Percentiles rank a stretch among this genome's conserved stretches.
phyloP scores from a whole-genome alignment of 2,113 vertebrate species.

The Speoplatyrhinus poulsoni region DNA sequence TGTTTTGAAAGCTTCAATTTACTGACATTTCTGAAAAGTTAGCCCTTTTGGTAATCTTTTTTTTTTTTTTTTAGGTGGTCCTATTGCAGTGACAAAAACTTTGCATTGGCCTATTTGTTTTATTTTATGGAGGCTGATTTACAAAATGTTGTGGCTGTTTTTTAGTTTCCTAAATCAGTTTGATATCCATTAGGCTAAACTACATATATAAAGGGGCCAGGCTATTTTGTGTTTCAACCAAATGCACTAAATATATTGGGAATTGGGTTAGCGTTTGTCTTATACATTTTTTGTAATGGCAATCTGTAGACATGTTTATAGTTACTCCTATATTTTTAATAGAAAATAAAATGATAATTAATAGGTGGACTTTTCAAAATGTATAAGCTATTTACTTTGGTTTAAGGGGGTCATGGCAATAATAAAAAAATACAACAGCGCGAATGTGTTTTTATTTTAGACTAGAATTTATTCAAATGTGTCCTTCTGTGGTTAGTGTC shows the following conservation, averaged over 20 bases:
- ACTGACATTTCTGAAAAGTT: neutral
- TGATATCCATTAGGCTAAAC: neutral
- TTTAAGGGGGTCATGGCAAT: constrained; percentile 24
- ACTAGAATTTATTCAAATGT: neutral
- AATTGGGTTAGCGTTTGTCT: constrained; percentile 14
- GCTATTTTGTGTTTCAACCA: constrained; percentile 12
- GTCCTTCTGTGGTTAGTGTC: too few relatives aligned
- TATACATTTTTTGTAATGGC: constrained; percentile 40
- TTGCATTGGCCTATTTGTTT: constrained; percentile 39
- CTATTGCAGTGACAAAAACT: constrained; percentile 49
- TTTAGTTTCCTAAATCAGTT: neutral
- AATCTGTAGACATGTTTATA: constrained; percentile 57
- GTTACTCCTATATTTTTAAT: constrained; percentile 56
- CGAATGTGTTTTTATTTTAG: constrained; percentile 4
- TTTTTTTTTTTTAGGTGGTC: constrained; percentile 43
- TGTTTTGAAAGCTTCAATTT: neutral
- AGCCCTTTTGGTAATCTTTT: constrained; percentile 28
- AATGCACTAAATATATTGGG: constrained; percentile 18
- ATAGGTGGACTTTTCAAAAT: constrained; percentile 47
- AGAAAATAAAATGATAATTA: constrained; percentile 32
- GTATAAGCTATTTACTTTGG: constrained; percentile 30
- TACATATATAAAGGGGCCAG: neutral
- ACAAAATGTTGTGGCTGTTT: constrained; percentile 45
- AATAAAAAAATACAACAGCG: constrained; percentile 56
- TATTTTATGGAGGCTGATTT: constrained; percentile 43